phyloP scores from a whole-genome alignment of 2,888 invertebrate genomes.

The Calameuta pallipes region DNA sequence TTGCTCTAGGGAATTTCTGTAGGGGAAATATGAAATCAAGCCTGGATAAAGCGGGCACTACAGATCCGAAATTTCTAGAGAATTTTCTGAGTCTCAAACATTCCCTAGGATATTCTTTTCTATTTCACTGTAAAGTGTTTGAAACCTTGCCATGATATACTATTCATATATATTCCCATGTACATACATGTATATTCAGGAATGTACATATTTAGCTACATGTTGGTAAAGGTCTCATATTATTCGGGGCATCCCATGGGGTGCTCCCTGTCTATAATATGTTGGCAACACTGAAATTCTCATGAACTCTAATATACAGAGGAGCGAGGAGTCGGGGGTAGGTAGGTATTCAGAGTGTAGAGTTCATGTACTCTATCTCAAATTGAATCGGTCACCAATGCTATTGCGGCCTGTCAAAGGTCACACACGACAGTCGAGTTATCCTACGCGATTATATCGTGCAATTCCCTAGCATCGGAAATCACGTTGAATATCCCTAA shows the following conservation, averaged over 20 bases:
- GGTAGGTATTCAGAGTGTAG: constrained; percentile 38
- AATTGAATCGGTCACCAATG: constrained; percentile 57
- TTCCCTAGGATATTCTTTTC: too few relatives aligned
- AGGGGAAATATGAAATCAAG: too few relatives aligned
- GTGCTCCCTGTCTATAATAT: constrained; percentile 24
- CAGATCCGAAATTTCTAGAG: too few relatives aligned
- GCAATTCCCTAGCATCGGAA: too few relatives aligned
- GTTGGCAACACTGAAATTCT: constrained; percentile 43
- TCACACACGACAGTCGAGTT: too few relatives aligned
- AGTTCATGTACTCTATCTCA: constrained; percentile 51
- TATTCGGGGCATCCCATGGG: not conserved
- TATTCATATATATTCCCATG: not conserved
- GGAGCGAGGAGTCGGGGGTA: constrained; percentile 1
- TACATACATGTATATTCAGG: constrained; percentile 9
- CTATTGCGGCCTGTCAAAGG: constrained; percentile 10
- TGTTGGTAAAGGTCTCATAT: constrained; percentile 18
- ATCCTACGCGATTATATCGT: too few relatives aligned
- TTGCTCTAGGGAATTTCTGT: too few relatives aligned
- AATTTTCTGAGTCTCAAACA: too few relatives aligned
- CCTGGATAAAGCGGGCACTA: too few relatives aligned
- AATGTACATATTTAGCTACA: constrained; percentile 1
- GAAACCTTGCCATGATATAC: too few relatives aligned
- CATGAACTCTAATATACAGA: constrained; percentile 45
- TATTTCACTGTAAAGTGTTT: too few relatives aligned
- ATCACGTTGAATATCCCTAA: too few relatives aligned